phyloP scores from a whole-genome alignment of 2,113 vertebrate genomes.

The human (Homo sapiens) region DNA sequence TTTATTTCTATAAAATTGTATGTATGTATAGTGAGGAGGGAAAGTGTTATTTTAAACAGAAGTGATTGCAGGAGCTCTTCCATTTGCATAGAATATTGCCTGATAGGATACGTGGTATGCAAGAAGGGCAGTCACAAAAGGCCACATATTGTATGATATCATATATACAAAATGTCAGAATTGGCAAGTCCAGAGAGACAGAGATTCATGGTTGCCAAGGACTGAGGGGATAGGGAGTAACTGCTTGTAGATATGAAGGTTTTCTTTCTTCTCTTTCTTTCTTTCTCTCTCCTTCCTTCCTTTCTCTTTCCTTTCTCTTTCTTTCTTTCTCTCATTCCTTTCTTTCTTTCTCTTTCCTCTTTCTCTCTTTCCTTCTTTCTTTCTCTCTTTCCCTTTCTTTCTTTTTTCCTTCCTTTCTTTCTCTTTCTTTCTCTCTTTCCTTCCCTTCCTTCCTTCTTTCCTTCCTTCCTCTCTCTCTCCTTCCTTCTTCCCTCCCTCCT shows the following conservation, averaged over 20 bases:
- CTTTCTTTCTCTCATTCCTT: too few species aligned
- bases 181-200: neutral
- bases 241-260: neutral
- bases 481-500: too few species aligned
- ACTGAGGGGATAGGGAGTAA: too few species aligned
- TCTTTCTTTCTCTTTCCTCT: too few species aligned
- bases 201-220: neutral
- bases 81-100: neutral
- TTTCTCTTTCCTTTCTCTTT: too few species aligned
- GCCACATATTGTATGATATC: neutral
- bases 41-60: neutral
- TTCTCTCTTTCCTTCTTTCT: too few species aligned
- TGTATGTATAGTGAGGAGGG: neutral
- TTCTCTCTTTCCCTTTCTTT: too few species aligned
- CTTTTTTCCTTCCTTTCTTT: too few species aligned
- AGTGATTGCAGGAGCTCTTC: neutral
- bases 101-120: neutral
- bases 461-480: too few species aligned
- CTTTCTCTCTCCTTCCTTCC: too few species aligned
- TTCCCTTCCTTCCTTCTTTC: rapidly evolving
- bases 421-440: too few species aligned
- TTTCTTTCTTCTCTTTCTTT: too few species aligned
- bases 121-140: neutral
- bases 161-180: neutral
- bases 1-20: neutral